Evolutionary conservation across 2,888 invertebrate genomes (phyloP).

Genomic region (Melolontha melolontha): DNA sequence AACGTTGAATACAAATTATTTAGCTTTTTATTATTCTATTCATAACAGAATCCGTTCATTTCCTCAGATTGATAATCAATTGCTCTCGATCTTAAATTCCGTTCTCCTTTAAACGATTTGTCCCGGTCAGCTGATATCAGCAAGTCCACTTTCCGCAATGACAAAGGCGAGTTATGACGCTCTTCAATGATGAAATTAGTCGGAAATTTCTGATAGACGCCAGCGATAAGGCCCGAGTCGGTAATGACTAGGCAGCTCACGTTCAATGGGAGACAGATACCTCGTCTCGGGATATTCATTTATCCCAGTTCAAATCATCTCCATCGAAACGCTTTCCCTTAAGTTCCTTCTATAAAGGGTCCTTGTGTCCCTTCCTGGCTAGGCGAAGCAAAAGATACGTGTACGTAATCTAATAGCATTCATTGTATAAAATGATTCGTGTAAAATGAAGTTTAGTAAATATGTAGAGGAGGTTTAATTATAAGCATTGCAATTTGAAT

Average conservation of each 20-base stretch:
- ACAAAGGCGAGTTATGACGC: conserved; percentile 56
- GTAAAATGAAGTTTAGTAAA: too few species aligned
- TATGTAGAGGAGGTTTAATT: too few species aligned
- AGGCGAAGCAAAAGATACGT: too few species aligned
- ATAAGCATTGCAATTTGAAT: too few species aligned
- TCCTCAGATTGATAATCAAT: conserved; percentile 26
- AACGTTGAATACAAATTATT: too few species aligned
- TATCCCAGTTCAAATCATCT: background rate
- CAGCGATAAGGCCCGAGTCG: conserved; percentile 26
- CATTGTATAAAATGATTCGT: too few species aligned
- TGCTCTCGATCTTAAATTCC: conserved; percentile 28
- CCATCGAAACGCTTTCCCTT: too few species aligned
- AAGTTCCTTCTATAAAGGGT: too few species aligned
- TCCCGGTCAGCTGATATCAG: conserved; percentile 13
- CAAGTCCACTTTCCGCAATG: conserved; percentile 21
- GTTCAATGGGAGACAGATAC: conserved; percentile 29
- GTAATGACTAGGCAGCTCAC: conserved; percentile 31
- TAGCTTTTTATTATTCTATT: too few species aligned
- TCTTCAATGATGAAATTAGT: conserved; percentile 62
- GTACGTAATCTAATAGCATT: too few species aligned
- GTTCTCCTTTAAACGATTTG: conserved; percentile 6
- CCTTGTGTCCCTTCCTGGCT: too few species aligned
- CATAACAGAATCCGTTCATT: conserved; percentile 2
- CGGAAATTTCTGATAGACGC: conserved; percentile 58
- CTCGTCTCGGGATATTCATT: conserved; percentile 7